Evolutionary conservation across 2,113 vertebrate genomes (phyloP).

Genomic region (Daboia siamensis): DNA sequence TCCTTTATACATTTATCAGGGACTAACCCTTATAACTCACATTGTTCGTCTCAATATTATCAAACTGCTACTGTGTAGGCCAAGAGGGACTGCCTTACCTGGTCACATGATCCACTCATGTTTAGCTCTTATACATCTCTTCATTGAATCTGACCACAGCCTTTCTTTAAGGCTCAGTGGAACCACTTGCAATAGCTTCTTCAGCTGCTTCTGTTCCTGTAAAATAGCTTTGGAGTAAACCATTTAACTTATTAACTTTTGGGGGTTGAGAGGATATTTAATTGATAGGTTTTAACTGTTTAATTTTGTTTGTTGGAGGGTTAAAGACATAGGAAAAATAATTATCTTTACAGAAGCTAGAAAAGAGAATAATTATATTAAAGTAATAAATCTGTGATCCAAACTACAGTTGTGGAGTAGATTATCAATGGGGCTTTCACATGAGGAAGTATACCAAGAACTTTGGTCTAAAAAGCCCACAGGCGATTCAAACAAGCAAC

Average conservation of each 20-base stretch:
- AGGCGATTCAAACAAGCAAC: not conserved
- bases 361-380: not conserved
- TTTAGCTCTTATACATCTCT: not conserved
- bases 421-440: not conserved
- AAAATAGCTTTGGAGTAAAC: not conserved
- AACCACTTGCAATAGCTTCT: not conserved
- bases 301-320: not conserved
- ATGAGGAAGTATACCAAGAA: not conserved
- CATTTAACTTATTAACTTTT: not conserved
- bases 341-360: not conserved
- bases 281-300: not conserved
- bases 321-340: not conserved
- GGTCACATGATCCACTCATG: not conserved
- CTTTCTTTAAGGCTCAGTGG: not conserved
- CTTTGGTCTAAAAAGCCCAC: not conserved
- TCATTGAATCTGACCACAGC: not conserved
- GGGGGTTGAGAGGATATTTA: not conserved
- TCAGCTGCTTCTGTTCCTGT: not conserved
- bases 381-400: not conserved
- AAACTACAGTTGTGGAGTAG: not conserved
- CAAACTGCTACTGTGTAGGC: not conserved
- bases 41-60: not conserved
- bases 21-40: not conserved
- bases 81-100: not conserved
- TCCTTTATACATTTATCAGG: not conserved